Percentiles rank a stretch among this genome's conserved stretches.
These are phyloP conservation scores for Microplitis deprimator DNA, from an alignment of 2,888 invertebrate species.

Conservation along the genomic window DNA sequence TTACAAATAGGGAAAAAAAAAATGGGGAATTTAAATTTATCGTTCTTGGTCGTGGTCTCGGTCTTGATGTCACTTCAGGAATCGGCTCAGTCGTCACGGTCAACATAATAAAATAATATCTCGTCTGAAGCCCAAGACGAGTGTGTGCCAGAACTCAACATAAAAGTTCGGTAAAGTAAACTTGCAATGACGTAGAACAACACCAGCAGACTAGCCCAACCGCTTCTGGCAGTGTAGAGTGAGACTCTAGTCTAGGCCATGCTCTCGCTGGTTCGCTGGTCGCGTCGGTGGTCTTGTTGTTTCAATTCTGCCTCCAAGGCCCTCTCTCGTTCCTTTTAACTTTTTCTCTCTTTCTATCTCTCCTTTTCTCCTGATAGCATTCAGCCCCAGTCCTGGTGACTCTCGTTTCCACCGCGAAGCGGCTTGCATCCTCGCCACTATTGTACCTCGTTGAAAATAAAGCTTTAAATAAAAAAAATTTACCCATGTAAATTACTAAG, in stretches of 20 bases:
- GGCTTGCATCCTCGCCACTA: constrained; percentile 32
- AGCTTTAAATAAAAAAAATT: constrained; percentile 16
- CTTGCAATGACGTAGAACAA: constrained; percentile 54
- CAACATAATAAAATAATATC: too few species aligned
- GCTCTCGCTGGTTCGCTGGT: constrained; percentile 47
- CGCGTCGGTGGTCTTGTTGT: constrained; percentile 61
- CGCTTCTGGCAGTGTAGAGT: constrained; percentile 28
- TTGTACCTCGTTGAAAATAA: constrained; percentile 21
- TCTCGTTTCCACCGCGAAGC: constrained; percentile 28
- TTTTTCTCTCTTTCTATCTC: background rate
- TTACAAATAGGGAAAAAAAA: too few species aligned
- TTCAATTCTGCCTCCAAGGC: constrained; percentile 58
- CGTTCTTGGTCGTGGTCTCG: too few species aligned
- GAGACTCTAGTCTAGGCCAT: constrained; percentile 13
- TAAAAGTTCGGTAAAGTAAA: constrained; percentile 65
- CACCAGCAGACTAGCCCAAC: constrained; percentile 51
- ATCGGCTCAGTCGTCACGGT: constrained; percentile 24
- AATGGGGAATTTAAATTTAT: too few species aligned
- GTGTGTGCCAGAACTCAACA: constrained; percentile 8
- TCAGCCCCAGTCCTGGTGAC: constrained; percentile 15
- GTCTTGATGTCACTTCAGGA: too few species aligned
- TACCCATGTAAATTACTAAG: constrained; percentile 20
- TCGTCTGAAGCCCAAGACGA: too few species aligned
- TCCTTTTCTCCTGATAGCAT: background rate
- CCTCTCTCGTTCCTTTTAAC: constrained; percentile 8